Conservation (phyloP, 2,797 vertebrate genomes). For the Sebastes steindachneri region DNA sequence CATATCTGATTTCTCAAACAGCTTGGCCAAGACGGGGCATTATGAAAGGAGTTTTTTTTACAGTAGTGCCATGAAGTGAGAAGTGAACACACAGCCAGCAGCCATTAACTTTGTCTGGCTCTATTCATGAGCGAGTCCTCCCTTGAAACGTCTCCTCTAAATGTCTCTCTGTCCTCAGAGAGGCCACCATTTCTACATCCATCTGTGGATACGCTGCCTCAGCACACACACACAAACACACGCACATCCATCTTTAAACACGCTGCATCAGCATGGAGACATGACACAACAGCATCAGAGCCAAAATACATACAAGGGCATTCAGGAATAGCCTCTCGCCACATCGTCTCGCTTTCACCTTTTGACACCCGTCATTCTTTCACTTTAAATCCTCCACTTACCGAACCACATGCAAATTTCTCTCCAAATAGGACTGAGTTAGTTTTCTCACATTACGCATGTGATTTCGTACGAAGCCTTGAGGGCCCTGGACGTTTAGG, state of each 20-base stretch:
- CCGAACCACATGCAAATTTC: neutral
- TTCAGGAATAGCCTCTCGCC: constrained; percentile 49
- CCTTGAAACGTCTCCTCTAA: constrained; percentile 69
- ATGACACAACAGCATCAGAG: constrained; percentile 70
- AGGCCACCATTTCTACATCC: constrained; percentile 69
- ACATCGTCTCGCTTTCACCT: constrained; percentile 29
- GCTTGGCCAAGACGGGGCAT: constrained; percentile 33
- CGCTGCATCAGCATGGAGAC: constrained; percentile 76
- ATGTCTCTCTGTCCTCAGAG: constrained; percentile 76
- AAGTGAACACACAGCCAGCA: constrained; percentile 32
- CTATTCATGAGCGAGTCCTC: constrained; percentile 26
- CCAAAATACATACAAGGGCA: constrained; percentile 70
- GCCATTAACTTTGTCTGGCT: constrained; percentile 62
- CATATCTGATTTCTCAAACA: constrained; percentile 37
- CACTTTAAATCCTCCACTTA: neutral
- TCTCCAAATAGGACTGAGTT: neutral
- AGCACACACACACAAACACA: constrained; percentile 51
- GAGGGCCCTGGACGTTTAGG: constrained; percentile 27
- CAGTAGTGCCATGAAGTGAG: constrained; percentile 44
- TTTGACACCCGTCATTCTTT: constrained; percentile 21
- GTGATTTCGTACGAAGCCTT: constrained; percentile 9
- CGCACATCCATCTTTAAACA: constrained; percentile 71
- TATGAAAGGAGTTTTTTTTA: constrained; percentile 56
- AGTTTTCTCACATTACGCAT: neutral
- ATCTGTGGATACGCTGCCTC: constrained; percentile 76